phyloP scores from a whole-genome alignment of 2,797 vertebrate genomes.

The Gymnoscopelus microlampas region DNA sequence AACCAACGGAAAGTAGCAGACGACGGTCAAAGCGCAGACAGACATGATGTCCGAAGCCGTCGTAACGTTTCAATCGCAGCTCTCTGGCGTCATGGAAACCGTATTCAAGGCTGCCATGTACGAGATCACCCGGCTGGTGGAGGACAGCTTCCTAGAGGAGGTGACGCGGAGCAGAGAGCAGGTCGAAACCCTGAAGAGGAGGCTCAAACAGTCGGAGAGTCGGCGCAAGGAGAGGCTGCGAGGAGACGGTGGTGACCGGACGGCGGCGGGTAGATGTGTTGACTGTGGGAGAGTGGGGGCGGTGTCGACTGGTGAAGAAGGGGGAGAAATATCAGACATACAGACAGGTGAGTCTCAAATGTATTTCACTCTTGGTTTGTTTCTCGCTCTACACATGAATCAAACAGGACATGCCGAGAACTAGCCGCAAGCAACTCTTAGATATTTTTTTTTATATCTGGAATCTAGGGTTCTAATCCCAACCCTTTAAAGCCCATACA shows the following conservation, averaged over 20 bases:
- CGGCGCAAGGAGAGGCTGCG: slow-evolving; percentile 56
- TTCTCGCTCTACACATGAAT: no score
- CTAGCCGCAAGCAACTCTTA: no score
- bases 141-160: slow-evolving; percentile 83
- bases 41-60: slow-evolving; percentile 75
- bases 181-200: slow-evolving; percentile 78
- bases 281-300: slow-evolving; percentile 66
- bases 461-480: no score
- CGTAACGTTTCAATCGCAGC: slow-evolving; percentile 81
- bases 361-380: no score
- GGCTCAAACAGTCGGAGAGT: slow-evolving; percentile 76
- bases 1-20: no score
- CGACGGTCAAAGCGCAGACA: no score
- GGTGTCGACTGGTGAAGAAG: slow-evolving; percentile 21
- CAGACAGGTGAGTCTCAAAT: slow-evolving; percentile 51
- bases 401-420: no score
- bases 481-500: no score
- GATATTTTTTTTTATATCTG: no score
- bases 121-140: slow-evolving; percentile 83
- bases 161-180: slow-evolving; percentile 78
- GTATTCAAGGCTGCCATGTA: slow-evolving; percentile 86
- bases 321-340: slow-evolving; percentile 21
- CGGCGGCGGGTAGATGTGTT: slow-evolving; percentile 47
- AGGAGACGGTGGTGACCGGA: slow-evolving; percentile 54
- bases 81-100: slow-evolving; percentile 84